Evolutionary conservation across 2,888 invertebrate species (phyloP).

Genomic region (Bimastos eiseni): DNA sequence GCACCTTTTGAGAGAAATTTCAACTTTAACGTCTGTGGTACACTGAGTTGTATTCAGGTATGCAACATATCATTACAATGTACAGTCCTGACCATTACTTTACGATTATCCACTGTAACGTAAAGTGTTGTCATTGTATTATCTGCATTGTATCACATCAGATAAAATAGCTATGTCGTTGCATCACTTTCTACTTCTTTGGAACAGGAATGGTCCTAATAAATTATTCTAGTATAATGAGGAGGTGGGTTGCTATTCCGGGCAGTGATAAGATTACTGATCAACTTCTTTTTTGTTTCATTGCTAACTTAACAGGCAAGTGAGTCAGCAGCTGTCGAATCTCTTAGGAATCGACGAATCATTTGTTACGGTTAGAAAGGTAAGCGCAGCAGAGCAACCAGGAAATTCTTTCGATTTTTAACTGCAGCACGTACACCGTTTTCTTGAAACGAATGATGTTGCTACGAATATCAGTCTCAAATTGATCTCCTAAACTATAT

Average conservation of each 20-base stretch:
- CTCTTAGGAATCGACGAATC: neutral
- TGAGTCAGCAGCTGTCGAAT: neutral
- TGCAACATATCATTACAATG: too few relatives aligned
- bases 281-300: neutral
- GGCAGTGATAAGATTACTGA: neutral
- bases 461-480: neutral
- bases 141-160: neutral
- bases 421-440: neutral
- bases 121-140: too few relatives aligned
- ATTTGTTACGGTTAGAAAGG: conserved; percentile 24
- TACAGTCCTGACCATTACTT: too few relatives aligned
- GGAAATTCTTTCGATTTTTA: neutral
- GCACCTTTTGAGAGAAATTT: neutral
- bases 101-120: too few relatives aligned
- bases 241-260: too few relatives aligned
- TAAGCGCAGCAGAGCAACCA: neutral
- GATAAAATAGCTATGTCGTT: too few relatives aligned
- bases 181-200: too few relatives aligned
- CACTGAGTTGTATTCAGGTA: too few relatives aligned
- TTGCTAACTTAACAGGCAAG: conserved; percentile 14
- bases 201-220: too few relatives aligned
- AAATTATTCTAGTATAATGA: too few relatives aligned
- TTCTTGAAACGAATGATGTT: neutral
- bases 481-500: neutral
- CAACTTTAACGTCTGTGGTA: neutral